Evolutionary conservation across 2,888 invertebrate species (phyloP).

Genomic region (Bibio marci): DNA sequence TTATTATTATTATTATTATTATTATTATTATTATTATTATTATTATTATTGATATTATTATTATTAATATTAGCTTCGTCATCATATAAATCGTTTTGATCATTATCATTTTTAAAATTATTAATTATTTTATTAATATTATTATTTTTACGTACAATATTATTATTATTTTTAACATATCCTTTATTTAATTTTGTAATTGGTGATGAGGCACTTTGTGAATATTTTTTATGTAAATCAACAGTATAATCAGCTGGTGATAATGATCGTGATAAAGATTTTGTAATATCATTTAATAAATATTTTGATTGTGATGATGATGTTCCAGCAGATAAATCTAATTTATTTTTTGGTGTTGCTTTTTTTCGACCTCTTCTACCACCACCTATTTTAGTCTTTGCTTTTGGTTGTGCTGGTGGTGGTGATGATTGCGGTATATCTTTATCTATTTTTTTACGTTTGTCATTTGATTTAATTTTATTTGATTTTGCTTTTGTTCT

Average conservation of each 20-base stretch:
- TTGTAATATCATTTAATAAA: not conserved
- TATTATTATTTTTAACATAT: not conserved
- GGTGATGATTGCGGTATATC: not conserved
- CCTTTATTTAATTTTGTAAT: not conserved
- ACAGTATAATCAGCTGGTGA: constrained; percentile 25
- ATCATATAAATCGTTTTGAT: too few relatives aligned
- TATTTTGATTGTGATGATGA: not conserved
- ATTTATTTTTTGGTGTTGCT: not conserved
- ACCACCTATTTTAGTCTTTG: not conserved
- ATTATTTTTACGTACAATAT: not conserved
- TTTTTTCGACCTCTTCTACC: not conserved
- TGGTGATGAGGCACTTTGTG: constrained; percentile 23
- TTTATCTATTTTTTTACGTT: constrained; percentile 13
- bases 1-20: not conserved
- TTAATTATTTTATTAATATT: not conserved
- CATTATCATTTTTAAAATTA: too few relatives aligned
- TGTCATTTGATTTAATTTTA: constrained; percentile 31
- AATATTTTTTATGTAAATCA: constrained; percentile 29
- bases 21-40: not conserved
- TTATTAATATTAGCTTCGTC: too few relatives aligned
- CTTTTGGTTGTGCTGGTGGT: not conserved
- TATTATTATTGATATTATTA: too few relatives aligned
- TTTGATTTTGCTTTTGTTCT: constrained; percentile 25
- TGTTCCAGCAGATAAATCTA: not conserved
- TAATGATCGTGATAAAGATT: constrained; percentile 3